Evolutionary conservation across 2,888 invertebrate species (phyloP), one percentile per base, ranked within the genome.

Genomic region (Gymnocheta viridis): DNA sequence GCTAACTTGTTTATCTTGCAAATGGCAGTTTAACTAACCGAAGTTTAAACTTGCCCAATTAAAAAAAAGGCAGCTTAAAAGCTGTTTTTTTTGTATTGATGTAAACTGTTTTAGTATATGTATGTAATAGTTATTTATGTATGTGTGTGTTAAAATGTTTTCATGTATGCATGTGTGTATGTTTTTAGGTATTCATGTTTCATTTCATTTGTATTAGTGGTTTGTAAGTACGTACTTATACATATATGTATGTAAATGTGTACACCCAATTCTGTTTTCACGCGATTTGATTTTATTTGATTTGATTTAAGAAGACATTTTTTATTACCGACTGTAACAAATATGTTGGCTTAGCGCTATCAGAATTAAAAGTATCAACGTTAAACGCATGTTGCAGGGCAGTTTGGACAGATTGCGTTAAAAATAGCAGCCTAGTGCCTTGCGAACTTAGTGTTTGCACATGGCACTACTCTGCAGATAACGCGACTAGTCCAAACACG

Each of bases 121-220:
- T 69, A 6, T 86, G 38, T 19, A 14, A 10, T 56, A 29, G 2
- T n/a, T 82, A 14, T 77, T 70, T 51, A 67, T 81, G 70, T 74
- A 12, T 51, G 12, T 56, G 10, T 69, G 72, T 29, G 7, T 54
- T 29, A 14, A 17, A 22, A n/a, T 60, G 38, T 69, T 19, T 58
- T 14, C 14, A 24, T 60, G 69, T 51, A 70, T 32, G 24, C 27
- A 58, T 7, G 9, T 17, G 17, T 38, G 29, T 66, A 47, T 29
- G 27, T 27, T 12, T 19, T 9, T 51, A 49, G 5, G 41, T 17
- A 17, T 47, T 12, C 51, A 14, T 56, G 29, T 67, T 12, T 77
- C 35, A 49, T 81, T 80, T 82, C 86, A 80, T 85, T 86, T 81
- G 77, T 86, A 81, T 74, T 62, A 49, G 35, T n/a, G 17, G 17